Conservation (phyloP, 1,140 invertebrate species). For the Pentalonia nigronervosa region DNA sequence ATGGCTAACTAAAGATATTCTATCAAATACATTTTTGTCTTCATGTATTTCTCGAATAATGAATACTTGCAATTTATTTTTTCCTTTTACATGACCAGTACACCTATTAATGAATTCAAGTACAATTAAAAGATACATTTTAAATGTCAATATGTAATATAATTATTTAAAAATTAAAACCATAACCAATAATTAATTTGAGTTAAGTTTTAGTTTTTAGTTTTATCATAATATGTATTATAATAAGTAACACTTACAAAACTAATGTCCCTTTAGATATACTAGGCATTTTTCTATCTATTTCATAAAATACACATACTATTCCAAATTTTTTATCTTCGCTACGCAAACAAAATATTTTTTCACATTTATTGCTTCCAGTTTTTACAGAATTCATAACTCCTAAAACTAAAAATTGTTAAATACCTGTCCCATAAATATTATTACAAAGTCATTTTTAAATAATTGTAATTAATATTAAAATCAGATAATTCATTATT, state of each 20-base stretch:
- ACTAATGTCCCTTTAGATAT: conserved; percentile 19
- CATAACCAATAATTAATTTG: neutral
- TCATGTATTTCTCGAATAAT: conserved; percentile 16
- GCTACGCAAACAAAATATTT: conserved; percentile 37
- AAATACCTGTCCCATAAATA: neutral
- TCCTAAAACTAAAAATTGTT: conserved; percentile 1
- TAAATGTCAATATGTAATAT: neutral
- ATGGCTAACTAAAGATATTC: conserved; percentile 45
- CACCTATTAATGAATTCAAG: neutral
- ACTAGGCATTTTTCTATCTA: conserved; percentile 34
- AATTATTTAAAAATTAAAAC: neutral
- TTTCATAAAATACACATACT: conserved; percentile 53
- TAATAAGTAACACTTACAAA: conserved; percentile 25
- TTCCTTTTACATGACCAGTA: conserved; percentile 41
- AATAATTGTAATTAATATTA: neutral
- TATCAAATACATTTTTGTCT: neutral
- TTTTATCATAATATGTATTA: neutral
- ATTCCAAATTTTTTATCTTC: neutral
- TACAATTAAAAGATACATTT: neutral
- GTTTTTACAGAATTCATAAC: conserved; percentile 18
- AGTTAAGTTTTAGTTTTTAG: neutral
- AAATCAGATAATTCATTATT: neutral
- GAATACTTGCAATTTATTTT: conserved; percentile 46
- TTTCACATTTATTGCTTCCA: conserved; percentile 30
- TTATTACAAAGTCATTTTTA: neutral